Percentiles rank a stretch among this genome's conserved stretches.
These are phyloP conservation scores for Eupithecia pulchellata DNA, from an alignment of 2,888 invertebrate species.

Conservation along the genomic window DNA sequence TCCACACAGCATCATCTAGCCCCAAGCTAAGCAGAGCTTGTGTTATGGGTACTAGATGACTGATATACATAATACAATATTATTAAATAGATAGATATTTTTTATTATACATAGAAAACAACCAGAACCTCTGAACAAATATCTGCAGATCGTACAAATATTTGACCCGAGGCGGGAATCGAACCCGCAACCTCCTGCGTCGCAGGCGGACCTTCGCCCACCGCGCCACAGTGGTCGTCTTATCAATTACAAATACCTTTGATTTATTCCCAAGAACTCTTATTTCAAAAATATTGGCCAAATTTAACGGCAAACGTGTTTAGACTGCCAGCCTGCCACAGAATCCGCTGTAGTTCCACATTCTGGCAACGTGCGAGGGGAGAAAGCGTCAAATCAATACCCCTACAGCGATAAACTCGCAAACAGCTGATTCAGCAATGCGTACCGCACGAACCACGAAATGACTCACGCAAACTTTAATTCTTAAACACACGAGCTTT, in stretches of 20 bases:
- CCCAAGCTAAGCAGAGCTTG: too few species aligned
- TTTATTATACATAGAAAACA: too few species aligned
- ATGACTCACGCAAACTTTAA: conserved; percentile 26
- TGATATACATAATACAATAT: too few species aligned
- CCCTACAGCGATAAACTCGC: conserved; percentile 57
- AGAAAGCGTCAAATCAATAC: conserved; percentile 75
- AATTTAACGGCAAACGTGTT: conserved; percentile 8
- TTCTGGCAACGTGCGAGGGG: conserved; percentile 40
- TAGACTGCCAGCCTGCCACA: conserved; percentile 22
- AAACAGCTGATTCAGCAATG: conserved; percentile 67
- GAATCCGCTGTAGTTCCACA: conserved; percentile 13
- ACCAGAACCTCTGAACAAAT: too few species aligned
- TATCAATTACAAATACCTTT: background rate
- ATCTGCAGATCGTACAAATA: too few species aligned
- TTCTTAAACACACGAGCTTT: background rate
- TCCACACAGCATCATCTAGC: too few species aligned
- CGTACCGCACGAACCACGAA: conserved; percentile 9
- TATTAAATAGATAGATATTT: too few species aligned
- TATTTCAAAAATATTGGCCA: background rate
- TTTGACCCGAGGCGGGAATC: too few species aligned
- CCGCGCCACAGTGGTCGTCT: too few species aligned
- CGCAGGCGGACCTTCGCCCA: too few species aligned
- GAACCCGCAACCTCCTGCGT: too few species aligned
- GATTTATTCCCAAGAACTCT: background rate
- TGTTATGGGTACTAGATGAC: too few species aligned